Base-by-base conservation (phyloP, 64 coral and sea anemone genomes). In the Montipora foliosa region DNA sequence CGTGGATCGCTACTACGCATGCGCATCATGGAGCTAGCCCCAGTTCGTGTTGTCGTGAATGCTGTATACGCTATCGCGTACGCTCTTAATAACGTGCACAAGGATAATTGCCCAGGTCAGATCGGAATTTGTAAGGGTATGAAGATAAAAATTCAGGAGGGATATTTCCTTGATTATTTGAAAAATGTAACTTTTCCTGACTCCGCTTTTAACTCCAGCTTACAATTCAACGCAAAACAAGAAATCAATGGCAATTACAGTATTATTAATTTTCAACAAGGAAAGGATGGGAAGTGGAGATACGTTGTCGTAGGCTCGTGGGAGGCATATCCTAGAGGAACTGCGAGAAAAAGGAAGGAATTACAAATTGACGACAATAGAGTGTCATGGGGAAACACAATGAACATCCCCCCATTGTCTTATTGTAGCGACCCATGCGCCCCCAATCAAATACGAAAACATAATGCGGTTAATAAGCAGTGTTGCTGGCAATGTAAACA, bases 201-300 rank as follows among this genome's bases (percentile, higher is more conserved):
- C 51, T 89, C 95, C 11, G 80, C 95, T 20, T 92, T 79, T 15
- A 60, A 90, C 48, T 77, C 79, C 29, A 79, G 48, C 66, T 76
- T 99, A n/a, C 89, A 29, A 14, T 99, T 99, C 14, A 99, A 99
- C 84, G 72, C 79, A 12, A 87, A 96, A 14, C 98, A 99, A 79
- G 98, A 99, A 94, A 94, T 99, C 67, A 92, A 96, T 64, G 98
- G 95, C 3, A 86, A 92, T 47, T 99, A 99, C 67, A 99, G 79
- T 37, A 89, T 99, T 4, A 87, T 93, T 64, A 99, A 99, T 49
- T 99, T 99, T 76, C 98, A 89, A n/a, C 87, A 94, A 51, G 84
- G 77, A 6, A 22, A 8, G 48, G 64, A 55, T 51, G 89, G 92
- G 8, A 13, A 83, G 16, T 99, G 94, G 79, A 74, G 76, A 24